phyloP scores from a whole-genome alignment of 2,888 invertebrate genomes.

The Brassicogethes aeneus region DNA sequence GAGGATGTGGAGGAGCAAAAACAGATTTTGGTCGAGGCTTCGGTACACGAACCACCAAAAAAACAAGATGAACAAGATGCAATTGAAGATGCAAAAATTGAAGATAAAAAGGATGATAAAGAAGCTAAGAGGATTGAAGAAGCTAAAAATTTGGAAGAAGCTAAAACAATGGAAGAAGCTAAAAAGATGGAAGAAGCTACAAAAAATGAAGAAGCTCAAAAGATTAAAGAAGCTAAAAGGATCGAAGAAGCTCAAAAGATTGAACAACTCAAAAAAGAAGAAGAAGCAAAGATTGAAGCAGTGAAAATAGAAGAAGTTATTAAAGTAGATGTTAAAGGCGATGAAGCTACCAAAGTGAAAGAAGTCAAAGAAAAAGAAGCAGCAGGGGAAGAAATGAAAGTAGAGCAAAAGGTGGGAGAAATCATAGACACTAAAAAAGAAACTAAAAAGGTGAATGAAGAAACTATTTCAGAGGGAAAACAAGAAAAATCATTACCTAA shows the following conservation, averaged over 20 bases:
- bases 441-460: slow-evolving; percentile 8
- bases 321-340: too few species aligned
- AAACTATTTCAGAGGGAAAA: slow-evolving; percentile 8
- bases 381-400: slow-evolving; percentile 2
- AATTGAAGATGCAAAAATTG: background rate
- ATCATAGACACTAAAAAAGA: slow-evolving; percentile 5
- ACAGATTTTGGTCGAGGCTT: slow-evolving; percentile 34
- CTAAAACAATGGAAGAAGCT: slow-evolving; percentile 3
- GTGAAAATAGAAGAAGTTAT: slow-evolving; percentile 3
- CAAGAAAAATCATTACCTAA: too few species aligned
- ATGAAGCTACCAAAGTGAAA: slow-evolving; percentile 6
- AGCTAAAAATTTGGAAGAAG: slow-evolving; percentile 9
- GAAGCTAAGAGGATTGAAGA: slow-evolving; percentile 2
- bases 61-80: background rate
- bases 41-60: slow-evolving; percentile 37
- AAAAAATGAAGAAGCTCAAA: too few species aligned
- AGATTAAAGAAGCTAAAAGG: slow-evolving; percentile 5
- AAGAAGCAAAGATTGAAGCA: slow-evolving; percentile 9
- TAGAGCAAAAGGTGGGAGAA: slow-evolving; percentile 1
- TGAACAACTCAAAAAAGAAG: slow-evolving; percentile 8
- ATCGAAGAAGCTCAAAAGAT: slow-evolving; percentile 9
- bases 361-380: slow-evolving; percentile 3
- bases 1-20: slow-evolving; percentile 33
- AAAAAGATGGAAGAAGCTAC: slow-evolving; percentile 1
- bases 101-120: background rate